Conservation (phyloP, 2,113 vertebrate genomes). For the Sander lucioperca region DNA sequence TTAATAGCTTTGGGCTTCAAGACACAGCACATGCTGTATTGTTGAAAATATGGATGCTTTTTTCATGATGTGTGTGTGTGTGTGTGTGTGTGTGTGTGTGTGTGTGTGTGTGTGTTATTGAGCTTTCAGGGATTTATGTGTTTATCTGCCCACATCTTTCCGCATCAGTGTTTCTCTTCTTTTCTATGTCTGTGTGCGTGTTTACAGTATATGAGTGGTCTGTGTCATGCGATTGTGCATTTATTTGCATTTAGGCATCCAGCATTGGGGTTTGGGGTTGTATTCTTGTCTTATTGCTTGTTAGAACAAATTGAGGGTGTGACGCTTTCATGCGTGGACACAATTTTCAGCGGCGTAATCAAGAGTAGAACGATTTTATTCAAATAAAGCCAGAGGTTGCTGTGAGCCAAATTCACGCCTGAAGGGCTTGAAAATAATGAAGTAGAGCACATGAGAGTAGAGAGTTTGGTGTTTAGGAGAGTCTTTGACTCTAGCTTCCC, state of each 20-base stretch:
- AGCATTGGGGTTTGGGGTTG: conserved; percentile 25
- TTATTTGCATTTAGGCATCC: conserved; percentile 32
- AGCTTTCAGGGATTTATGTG: conserved; percentile 36
- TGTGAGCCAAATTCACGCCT: conserved; percentile 49
- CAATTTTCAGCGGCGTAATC: conserved; percentile 59
- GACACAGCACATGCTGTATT: no score
- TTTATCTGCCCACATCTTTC: conserved; percentile 38
- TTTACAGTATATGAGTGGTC: background rate
- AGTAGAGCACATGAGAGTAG: conserved; percentile 5
- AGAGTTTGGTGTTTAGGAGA: conserved; percentile 15
- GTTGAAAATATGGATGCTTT: no score
- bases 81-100: conserved; percentile 14
- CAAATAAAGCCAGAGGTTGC: conserved; percentile 58
- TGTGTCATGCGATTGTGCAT: background rate
- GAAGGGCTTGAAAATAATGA: conserved; percentile 58
- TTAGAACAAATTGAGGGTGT: conserved; percentile 70
- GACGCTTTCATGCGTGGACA: conserved; percentile 52
- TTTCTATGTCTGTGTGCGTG: background rate
- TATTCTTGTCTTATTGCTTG: conserved; percentile 57
- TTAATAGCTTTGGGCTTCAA: no score
- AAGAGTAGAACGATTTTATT: conserved; percentile 69
- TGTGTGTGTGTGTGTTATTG: conserved; percentile 7
- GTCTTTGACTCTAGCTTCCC: conserved; percentile 9
- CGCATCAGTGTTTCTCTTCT: conserved; percentile 1
- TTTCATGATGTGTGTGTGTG: no score